Conservation (phyloP, 2,113 vertebrate genomes). For the Dendropsophus ebraccatus region DNA sequence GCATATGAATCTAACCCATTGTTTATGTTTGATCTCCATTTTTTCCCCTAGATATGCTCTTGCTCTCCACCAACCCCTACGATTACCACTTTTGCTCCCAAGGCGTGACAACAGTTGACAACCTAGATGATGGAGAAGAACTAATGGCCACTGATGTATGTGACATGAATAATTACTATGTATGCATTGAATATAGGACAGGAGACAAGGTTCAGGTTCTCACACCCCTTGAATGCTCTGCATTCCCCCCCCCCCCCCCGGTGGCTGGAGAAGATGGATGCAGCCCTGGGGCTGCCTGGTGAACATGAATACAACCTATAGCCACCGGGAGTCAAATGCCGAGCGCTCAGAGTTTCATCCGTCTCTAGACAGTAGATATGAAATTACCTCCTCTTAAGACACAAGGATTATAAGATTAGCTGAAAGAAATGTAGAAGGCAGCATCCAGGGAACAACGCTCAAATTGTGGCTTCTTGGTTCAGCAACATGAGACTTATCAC, state of each 20-base stretch:
- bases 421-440: not conserved
- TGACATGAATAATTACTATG: not conserved
- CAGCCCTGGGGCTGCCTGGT: too few species aligned
- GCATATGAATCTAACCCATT: too few species aligned
- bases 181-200: not conserved
- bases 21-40: not conserved
- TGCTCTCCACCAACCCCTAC: conserved; percentile 90
- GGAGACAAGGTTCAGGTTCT: too few species aligned
- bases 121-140: conserved; percentile 86
- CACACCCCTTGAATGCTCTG: too few species aligned
- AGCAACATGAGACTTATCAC: too few species aligned
- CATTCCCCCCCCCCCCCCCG: too few species aligned
- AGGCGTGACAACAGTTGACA: conserved; percentile 89
- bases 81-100: conserved; percentile 97
- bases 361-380: not conserved
- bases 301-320: too few species aligned
- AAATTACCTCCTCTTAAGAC: too few species aligned
- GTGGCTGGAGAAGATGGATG: too few species aligned
- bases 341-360: too few species aligned
- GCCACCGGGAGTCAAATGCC: too few species aligned
- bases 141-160: conserved; percentile 89
- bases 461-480: not conserved
- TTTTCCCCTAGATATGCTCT: conserved; percentile 85
- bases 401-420: not conserved
- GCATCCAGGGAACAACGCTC: not conserved